These are phyloP conservation scores for Rhea americana DNA, from an alignment of 2,113 vertebrate genomes.

Conservation along the genomic window DNA sequence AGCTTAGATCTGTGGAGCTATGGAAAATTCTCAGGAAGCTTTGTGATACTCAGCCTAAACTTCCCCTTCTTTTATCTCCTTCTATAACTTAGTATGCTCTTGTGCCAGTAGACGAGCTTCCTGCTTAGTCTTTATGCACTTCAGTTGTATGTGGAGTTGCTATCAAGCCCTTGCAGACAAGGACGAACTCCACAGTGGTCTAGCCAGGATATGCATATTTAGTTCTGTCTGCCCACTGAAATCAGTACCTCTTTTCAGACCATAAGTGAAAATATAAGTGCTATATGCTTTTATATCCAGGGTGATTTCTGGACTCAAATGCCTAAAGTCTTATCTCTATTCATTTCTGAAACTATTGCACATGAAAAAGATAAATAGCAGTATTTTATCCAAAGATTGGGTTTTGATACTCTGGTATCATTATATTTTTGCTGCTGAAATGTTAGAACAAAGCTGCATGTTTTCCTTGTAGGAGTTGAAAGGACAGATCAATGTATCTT, in stretches of 20 bases:
- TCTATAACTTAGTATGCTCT: neutral
- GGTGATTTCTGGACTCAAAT: neutral
- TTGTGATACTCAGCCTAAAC: conserved; percentile 21
- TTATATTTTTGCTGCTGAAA: neutral
- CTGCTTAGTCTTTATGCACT: neutral
- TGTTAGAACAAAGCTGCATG: rapidly evolving
- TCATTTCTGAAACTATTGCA: rapidly evolving
- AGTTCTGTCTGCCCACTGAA: neutral
- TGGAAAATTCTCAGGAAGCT: conserved; percentile 2
- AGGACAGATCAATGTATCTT: rapidly evolving
- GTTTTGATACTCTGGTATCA: neutral
- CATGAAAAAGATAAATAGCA: neutral
- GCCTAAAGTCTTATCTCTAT: neutral
- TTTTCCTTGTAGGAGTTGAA: neutral
- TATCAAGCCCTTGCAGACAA: neutral
- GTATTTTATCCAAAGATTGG: rapidly evolving
- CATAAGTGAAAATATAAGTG: neutral
- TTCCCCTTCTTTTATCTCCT: conserved; percentile 49
- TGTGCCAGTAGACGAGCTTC: neutral
- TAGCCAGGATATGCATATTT: neutral
- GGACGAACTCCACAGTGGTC: neutral
- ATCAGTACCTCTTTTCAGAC: neutral
- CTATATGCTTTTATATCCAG: neutral
- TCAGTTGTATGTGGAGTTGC: neutral
- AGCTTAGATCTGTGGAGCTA: neutral